Conservation (phyloP, 2,797 vertebrate species). For the Odontamblyopus lacepedii region DNA sequence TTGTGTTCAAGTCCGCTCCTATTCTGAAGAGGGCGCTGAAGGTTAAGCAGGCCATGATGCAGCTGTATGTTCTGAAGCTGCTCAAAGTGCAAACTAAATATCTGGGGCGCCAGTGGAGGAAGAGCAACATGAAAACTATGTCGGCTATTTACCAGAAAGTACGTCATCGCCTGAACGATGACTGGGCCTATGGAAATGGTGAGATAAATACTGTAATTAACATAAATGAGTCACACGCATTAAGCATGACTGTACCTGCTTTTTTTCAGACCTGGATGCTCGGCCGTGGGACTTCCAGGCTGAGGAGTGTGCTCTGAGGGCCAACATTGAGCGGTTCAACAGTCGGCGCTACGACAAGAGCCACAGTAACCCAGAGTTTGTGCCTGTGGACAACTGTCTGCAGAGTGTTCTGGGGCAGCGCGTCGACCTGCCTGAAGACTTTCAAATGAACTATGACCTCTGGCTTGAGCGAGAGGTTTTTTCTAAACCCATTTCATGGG, state of each 20-base stretch:
- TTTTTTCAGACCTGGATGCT: conserved; percentile 83
- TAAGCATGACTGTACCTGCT: conserved; percentile 2
- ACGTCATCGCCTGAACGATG: conserved; percentile 93
- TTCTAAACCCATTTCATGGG: conserved; percentile 95
- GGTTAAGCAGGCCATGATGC: conserved; percentile 97
- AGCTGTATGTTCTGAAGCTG: conserved; percentile 94
- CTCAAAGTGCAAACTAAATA: conserved; percentile 98
- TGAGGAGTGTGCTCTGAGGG: conserved; percentile 92
- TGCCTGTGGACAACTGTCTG: conserved; percentile 95
- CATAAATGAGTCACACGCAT: not conserved
- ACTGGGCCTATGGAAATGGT: conserved; percentile 98
- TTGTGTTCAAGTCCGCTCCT: conserved; percentile 96
- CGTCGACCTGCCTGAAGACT: conserved; percentile 91
- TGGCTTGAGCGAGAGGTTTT: conserved; percentile 98
- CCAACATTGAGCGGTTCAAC: conserved; percentile 95
- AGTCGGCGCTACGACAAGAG: conserved; percentile 88
- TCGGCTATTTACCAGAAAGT: conserved; percentile 98
- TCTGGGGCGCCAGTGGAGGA: conserved; percentile 96
- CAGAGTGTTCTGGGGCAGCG: conserved; percentile 93
- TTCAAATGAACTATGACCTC: conserved; percentile 93
- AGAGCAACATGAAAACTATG: conserved; percentile 99
- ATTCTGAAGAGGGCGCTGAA: conserved; percentile 96
- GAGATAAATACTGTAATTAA: conserved; percentile 26
- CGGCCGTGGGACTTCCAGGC: conserved; percentile 98
- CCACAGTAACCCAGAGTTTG: conserved; percentile 85